Evolutionary conservation across 2,113 vertebrate species (phyloP).

Genomic region (Prunella himalayana): DNA sequence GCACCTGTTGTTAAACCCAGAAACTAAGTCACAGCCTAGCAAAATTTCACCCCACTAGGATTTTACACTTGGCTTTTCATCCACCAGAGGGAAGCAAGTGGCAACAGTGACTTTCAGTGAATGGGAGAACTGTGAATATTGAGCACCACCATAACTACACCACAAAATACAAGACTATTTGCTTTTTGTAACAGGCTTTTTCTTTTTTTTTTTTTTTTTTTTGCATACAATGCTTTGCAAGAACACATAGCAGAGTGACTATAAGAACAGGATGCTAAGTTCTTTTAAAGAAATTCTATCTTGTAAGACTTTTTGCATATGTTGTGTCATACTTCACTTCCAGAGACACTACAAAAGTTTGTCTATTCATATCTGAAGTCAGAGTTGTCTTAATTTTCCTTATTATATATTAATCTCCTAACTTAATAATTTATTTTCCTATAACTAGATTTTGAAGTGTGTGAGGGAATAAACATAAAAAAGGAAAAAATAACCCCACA

Average conservation of each 20-base stretch:
- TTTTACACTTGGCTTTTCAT: neutral
- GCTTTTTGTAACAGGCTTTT: neutral
- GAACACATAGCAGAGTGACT: neutral
- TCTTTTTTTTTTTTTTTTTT: neutral
- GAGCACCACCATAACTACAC: neutral
- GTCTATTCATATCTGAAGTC: neutral
- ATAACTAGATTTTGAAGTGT: neutral
- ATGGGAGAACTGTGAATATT: neutral
- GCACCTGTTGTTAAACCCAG: rapidly evolving
- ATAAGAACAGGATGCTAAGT: neutral
- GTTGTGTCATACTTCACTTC: neutral
- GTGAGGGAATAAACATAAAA: neutral
- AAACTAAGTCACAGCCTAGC: neutral
- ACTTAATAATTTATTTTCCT: neutral
- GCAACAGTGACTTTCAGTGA: neutral
- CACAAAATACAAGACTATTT: neutral
- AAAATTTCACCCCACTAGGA: neutral
- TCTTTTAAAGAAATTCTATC: neutral
- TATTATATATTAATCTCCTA: neutral
- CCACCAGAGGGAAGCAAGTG: conserved; percentile 27
- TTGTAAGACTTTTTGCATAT: neutral
- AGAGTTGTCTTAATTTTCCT: neutral
- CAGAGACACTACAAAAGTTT: neutral
- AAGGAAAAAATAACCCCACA: neutral
- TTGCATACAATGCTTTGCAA: neutral